Evolutionary conservation across 2,797 vertebrate species (phyloP), one percentile per base, ranked within the genome.

Genomic region (Propithecus perrieri): DNA sequence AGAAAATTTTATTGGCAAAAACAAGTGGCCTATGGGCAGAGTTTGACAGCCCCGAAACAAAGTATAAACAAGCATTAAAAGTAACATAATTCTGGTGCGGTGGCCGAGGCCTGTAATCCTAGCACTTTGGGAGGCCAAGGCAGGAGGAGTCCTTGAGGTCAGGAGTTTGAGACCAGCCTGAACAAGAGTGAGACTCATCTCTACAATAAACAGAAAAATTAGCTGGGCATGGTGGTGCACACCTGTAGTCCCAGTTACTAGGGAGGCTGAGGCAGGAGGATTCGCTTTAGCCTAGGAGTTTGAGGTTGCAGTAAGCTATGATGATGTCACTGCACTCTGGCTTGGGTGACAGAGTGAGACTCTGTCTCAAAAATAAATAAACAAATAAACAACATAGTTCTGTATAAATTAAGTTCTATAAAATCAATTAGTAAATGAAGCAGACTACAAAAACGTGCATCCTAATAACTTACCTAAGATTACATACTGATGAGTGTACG

Each of bases 1-100:
- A 33, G 28, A 85, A 94, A 63, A 89, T 3, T 71, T 81, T 43
- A 92, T 65, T 76, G 65, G 50, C 55, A 75, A 96, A 96, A 90
- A 57, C 38, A 72, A 85, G 74, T 61, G 22, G 65, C 50, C 48
- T 46, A 59, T 26, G 28, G 61, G 75, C 41, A 81, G 7, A 71
- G 33, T 86, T 50, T 92, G 86, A 59, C 41, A 24, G 89, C 11
- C 24, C 65, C 35, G 20, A 30, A 89, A 75, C 17, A 94, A 46
- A 85, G 11, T 79, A 57, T 9, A 59, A 89, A 35, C 30, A 80
- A 75, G 50, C 20, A 92, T 35, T 69, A 69, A 95, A 88, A 92
- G 81, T 26, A 80, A 59, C 74, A 48, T 55, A 55, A 55, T 24
- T 24, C 22, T 57, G 41, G 71, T 9, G 26, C 12, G 14, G 71